Evolutionary conservation across 2,113 vertebrate genomes (phyloP), one percentile per base, ranked within the genome.

Genomic region (Toxostoma redivivum): DNA sequence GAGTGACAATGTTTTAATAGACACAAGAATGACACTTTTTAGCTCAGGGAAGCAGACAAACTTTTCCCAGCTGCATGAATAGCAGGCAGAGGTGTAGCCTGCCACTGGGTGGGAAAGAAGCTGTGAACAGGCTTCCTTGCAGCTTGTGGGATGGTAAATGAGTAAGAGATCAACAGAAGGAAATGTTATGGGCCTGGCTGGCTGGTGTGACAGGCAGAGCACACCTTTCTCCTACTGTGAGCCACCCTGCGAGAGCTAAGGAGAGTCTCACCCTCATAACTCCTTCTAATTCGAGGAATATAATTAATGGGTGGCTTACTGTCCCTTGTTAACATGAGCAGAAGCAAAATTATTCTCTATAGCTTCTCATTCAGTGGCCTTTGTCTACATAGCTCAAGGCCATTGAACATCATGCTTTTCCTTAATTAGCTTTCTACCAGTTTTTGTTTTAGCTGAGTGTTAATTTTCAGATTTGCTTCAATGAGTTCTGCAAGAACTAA

Each of bases 1-100:
- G 2, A 53, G 37, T 0, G 0, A 51, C 53, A 15, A 5, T 21
- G 18, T 50, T 69, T 45, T 48, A 50, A 47, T 15, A 53, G 66
- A 72, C 23, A 53, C 7, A 15, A 45, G 47, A 62, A 66, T 51
- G 40, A 33, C 24, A 12, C 8, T 33, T 82, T 73, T 61, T 47
- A 33, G 15, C 42, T 83, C 30, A 33, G n/a, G 50, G 42, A 62
- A 77, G 72, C 50, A 50, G 66, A n/a, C 1, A 5, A 86, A 33
- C 16, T 57, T 94, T 77, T 42, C n/a, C 45, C 33, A 74, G 35
- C 38, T 30, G 38, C 47, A 35, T 7, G 67, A 67, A 62, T 8
- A 67, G 47, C 44, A 74, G 65, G 24, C 50, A 89, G 57, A 81
- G 44, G 27, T 37, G 53, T 16, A 84, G 69, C 44, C 22, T 3